Evolutionary conservation across 2,888 invertebrate genomes (phyloP).

Genomic region (Lissocephala sabroskyi): DNA sequence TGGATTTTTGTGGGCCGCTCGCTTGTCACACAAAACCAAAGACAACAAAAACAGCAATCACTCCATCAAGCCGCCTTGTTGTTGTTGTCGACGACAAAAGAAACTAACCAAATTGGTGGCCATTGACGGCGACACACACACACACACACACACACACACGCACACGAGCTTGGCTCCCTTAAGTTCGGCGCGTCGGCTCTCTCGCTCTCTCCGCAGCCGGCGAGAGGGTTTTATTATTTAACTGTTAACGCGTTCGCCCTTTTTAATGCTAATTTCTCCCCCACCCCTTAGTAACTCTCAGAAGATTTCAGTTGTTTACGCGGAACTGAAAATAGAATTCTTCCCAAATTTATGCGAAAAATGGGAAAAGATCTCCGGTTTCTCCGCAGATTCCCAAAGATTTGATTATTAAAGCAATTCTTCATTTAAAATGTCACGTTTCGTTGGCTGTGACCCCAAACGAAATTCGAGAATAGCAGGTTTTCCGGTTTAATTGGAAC

Average conservation of each 20-base stretch:
- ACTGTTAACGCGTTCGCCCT: slow-evolving; percentile 60
- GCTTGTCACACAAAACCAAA: slow-evolving; percentile 42
- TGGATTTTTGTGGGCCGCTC: slow-evolving; percentile 43
- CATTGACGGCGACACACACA: not conserved
- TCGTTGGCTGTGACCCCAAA: not conserved
- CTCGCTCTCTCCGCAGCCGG: slow-evolving; percentile 22
- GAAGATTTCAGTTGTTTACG: too few species aligned
- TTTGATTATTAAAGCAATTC: slow-evolving; percentile 3
- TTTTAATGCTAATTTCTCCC: slow-evolving; percentile 54
- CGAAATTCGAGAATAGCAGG: not conserved
- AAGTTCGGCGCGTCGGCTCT: not conserved
- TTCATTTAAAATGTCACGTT: too few species aligned
- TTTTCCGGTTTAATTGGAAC: slow-evolving; percentile 44
- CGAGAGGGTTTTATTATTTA: slow-evolving; percentile 56
- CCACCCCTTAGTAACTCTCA: not conserved
- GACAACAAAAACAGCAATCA: slow-evolving; percentile 10
- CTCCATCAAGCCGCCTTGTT: not conserved
- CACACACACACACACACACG: too few species aligned
- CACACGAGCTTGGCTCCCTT: not conserved
- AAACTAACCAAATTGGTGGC: slow-evolving; percentile 3
- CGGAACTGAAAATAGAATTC: too few species aligned
- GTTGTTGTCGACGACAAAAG: not conserved
- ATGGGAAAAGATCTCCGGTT: too few species aligned
- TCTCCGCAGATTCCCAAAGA: too few species aligned
- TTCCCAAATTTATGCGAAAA: too few species aligned